phyloP scores from a whole-genome alignment of 2,113 vertebrate genomes.

The Ploceus nigricollis region DNA sequence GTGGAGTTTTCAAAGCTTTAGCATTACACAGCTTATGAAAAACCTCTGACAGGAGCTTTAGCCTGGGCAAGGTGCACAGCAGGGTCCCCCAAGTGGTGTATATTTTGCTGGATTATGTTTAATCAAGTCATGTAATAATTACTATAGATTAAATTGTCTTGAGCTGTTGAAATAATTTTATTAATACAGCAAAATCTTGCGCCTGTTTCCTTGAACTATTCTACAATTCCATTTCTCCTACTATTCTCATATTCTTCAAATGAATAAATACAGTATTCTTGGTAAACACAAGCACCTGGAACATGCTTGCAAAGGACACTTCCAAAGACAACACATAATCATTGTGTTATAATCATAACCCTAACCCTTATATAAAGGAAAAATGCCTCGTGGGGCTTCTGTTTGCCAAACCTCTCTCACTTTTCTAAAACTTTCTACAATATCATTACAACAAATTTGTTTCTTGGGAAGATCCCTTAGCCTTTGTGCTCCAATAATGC shows the following conservation, averaged over 20 bases:
- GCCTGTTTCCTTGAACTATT: neutral
- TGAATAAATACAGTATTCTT: constrained; percentile 33
- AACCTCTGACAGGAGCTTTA: constrained; percentile 1
- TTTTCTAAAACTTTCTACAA: constrained; percentile 36
- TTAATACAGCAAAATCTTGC: neutral
- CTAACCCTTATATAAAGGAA: neutral
- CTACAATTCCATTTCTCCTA: neutral
- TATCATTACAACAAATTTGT: neutral
- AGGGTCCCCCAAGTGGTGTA: neutral
- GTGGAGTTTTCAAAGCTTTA: constrained; percentile 34
- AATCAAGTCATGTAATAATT: constrained; percentile 14
- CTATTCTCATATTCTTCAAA: neutral
- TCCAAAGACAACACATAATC: neutral
- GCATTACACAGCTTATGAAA: neutral
- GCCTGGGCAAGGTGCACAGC: neutral
- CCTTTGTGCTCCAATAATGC: neutral
- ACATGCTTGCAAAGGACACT: neutral
- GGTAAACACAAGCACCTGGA: neutral
- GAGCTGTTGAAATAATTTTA: neutral
- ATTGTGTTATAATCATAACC: neutral
- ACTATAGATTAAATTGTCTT: constrained; percentile 37
- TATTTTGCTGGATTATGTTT: constrained; percentile 12
- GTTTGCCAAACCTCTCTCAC: constrained; percentile 10
- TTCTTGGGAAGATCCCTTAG: neutral
- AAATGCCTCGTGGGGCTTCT: neutral